A percentile compares a stretch with the other conserved stretches of the same genome.
phyloP scores from a whole-genome alignment of 2,888 invertebrate species.

The Coelogynopora nodosa region DNA sequence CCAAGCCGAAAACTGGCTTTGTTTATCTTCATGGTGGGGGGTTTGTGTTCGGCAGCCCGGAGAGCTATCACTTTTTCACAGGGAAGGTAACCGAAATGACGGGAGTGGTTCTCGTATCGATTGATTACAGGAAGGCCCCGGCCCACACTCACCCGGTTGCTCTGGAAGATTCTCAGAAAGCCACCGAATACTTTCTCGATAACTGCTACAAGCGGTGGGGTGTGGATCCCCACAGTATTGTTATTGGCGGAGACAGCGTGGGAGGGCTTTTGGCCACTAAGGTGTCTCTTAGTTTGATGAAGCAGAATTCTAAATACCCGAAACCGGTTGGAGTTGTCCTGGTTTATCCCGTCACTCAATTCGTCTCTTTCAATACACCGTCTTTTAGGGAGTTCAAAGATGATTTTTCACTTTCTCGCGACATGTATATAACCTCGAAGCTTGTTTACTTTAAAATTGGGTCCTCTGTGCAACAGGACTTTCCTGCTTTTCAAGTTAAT shows the following conservation, averaged over 20 bases:
- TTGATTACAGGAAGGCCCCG: slow-evolving; percentile 21
- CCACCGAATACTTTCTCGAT: neutral
- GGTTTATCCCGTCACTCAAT: slow-evolving; percentile 47
- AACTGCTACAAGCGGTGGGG: neutral
- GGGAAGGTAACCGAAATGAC: neutral
- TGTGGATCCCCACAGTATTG: neutral
- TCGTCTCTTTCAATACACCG: slow-evolving; percentile 47
- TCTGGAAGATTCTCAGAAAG: neutral
- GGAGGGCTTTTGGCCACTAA: slow-evolving; percentile 48
- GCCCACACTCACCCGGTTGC: neutral
- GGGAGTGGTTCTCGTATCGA: neutral
- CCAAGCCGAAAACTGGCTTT: neutral
- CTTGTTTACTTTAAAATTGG: slow-evolving; percentile 47
- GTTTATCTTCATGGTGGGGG: neutral
- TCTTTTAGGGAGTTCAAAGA: slow-evolving; percentile 46
- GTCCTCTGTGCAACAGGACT: neutral
- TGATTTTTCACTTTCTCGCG: slow-evolving; percentile 49
- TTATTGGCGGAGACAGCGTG: slow-evolving; percentile 28
- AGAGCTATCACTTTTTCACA: neutral
- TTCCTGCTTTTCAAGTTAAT: neutral
- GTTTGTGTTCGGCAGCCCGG: neutral
- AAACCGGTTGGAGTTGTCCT: slow-evolving; percentile 47
- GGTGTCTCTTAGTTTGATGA: slow-evolving; percentile 48
- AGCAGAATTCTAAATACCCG: slow-evolving; percentile 1
- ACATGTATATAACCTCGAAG: slow-evolving; percentile 47